Conservation (phyloP, 2,888 invertebrate genomes). For the Meiosimyza decipiens region DNA sequence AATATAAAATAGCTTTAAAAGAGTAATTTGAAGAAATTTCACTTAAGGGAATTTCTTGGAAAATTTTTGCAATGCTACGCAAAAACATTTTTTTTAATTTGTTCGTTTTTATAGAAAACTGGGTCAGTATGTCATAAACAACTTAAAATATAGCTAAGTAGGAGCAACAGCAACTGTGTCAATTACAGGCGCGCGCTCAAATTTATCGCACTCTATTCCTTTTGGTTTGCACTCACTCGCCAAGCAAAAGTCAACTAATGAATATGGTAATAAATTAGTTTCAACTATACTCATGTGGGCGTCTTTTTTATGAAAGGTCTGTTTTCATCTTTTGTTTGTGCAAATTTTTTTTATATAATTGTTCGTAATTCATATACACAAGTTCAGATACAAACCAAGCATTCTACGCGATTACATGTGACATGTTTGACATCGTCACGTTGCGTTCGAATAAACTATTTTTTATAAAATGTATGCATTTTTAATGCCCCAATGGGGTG, state of each 20-base stretch:
- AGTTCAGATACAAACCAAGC: too few relatives aligned
- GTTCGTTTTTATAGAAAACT: too few relatives aligned
- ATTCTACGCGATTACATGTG: background rate
- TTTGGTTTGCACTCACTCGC: background rate
- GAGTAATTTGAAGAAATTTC: too few relatives aligned
- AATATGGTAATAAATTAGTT: background rate
- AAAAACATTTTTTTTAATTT: too few relatives aligned
- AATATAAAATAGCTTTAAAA: too few relatives aligned
- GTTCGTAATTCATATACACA: background rate
- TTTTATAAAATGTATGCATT: background rate
- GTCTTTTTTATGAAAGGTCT: background rate
- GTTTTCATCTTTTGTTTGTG: background rate
- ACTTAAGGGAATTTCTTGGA: too few relatives aligned
- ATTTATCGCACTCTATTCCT: background rate
- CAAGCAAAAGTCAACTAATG: too few relatives aligned
- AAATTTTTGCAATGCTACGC: too few relatives aligned
- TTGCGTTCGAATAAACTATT: conserved; percentile 9
- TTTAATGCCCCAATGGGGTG: background rate
- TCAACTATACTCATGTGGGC: conserved; percentile 2
- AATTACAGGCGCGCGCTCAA: background rate
- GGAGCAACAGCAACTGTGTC: background rate
- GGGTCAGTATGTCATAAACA: background rate
- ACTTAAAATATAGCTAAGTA: background rate
- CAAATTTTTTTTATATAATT: background rate
- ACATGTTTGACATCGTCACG: background rate